phyloP scores from a whole-genome alignment of 2,888 invertebrate species.

The Papilio demoleus region DNA sequence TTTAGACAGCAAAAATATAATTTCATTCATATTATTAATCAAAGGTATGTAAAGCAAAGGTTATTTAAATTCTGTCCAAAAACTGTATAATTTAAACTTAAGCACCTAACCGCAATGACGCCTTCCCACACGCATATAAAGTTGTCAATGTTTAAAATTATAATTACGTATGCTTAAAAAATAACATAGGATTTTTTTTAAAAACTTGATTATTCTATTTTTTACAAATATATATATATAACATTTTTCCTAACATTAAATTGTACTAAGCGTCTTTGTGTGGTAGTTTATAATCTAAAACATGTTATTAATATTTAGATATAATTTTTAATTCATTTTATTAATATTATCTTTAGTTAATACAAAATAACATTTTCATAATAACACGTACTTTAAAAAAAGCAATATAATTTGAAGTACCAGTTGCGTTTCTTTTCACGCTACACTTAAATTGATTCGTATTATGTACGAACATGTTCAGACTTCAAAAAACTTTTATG shows the following conservation, averaged over 20 bases:
- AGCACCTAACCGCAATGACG: neutral
- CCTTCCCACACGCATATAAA: neutral
- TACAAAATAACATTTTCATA: too few relatives aligned
- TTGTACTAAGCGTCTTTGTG: too few relatives aligned
- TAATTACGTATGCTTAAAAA: neutral
- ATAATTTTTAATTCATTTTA: too few relatives aligned
- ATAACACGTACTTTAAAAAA: too few relatives aligned
- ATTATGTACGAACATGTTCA: neutral
- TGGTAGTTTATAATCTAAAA: too few relatives aligned
- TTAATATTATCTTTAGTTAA: too few relatives aligned
- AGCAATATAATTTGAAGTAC: neutral
- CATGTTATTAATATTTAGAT: too few relatives aligned
- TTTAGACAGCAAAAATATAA: neutral
- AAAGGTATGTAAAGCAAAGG: constrained; percentile 3
- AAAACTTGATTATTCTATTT: too few relatives aligned
- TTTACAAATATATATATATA: too few relatives aligned
- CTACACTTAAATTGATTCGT: neutral
- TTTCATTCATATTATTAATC: neutral
- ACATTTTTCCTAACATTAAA: too few relatives aligned
- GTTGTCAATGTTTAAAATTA: neutral
- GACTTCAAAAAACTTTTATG: constrained; percentile 3
- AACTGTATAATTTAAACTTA: neutral
- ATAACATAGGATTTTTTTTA: too few relatives aligned
- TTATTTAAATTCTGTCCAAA: neutral
- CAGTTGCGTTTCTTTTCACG: neutral